These are phyloP conservation scores for Stenopsyche tienmushanensis DNA, from an alignment of 1,140 invertebrate genomes.

Conservation along the genomic window DNA sequence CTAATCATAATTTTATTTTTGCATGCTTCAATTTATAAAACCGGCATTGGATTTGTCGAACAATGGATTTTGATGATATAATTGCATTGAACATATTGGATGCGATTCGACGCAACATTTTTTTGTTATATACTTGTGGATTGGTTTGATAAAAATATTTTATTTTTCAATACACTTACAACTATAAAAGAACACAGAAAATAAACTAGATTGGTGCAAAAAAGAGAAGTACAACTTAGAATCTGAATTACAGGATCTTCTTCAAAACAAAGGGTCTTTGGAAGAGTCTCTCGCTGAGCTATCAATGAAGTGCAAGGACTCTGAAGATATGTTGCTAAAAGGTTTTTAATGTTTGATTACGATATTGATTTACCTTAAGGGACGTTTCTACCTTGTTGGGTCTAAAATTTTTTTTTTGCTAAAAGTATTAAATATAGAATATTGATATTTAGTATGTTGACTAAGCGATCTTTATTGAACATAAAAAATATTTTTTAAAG, in stretches of 20 bases:
- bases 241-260: conserved; percentile 65
- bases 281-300: conserved; percentile 58
- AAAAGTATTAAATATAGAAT: too few relatives aligned
- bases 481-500: too few relatives aligned
- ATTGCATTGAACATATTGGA: too few relatives aligned
- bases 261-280: conserved; percentile 65
- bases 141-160: conserved; percentile 10
- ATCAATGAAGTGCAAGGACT: conserved; percentile 49
- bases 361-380: too few relatives aligned
- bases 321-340: conserved; percentile 47
- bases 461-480: too few relatives aligned
- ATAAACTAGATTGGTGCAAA: conserved; percentile 49
- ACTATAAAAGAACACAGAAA: conserved; percentile 49
- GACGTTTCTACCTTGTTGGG: too few relatives aligned
- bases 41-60: neutral
- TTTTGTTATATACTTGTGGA: neutral
- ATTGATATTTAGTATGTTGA: too few relatives aligned
- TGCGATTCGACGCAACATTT: neutral
- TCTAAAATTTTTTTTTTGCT: too few relatives aligned
- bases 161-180: neutral
- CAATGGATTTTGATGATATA: neutral
- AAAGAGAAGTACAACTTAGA: conserved; percentile 64
- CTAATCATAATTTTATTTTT: conserved; percentile 7
- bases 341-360: too few relatives aligned
- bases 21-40: conserved; percentile 14